Base-by-base conservation (phyloP, 2,888 invertebrate species). In the Lepidocyrtoides sp. region DNA sequence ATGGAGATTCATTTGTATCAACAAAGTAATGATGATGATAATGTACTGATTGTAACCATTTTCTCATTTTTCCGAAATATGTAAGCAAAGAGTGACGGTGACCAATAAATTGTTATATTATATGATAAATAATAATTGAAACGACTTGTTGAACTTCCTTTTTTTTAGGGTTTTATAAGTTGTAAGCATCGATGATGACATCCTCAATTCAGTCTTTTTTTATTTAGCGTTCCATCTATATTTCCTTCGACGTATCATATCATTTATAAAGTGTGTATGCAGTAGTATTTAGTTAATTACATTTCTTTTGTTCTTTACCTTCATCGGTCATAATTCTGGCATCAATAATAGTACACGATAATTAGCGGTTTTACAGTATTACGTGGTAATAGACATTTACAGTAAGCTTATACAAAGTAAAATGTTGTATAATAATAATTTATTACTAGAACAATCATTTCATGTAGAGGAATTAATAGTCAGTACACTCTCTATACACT, bases 131-230 rank as follows among this genome's bases (percentile, higher is more conserved):
- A 82, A 60, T 36, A 82, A 36, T n/a, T 10, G 12, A 36, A 32
- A 54, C n/a, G 8, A 29, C 17, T 4, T 0, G 12, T 29, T 12
- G 41, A 3, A 29, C n/a, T 26, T 7, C 10, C 0, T 26, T 66
- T 83, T 36, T 66, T 69, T n/a, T n/a, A n/a, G 54, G 84, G 72
- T 51, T 72, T 77, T 77, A 14, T 77, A 77, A 77, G 77, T 77
- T 77, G 41, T 87, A 87, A 87, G 87, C 87, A 87, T 87, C 77
- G 79, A 79, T 63, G 77, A 77, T 77, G 87, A 87, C 87, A 87
- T 87, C 66, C 87, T 79, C 87, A 63, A n/a, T 77, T 87, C 87
- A 87, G 87, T 87, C 87, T n/a, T 87, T 87, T 86, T 87, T 87
- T 87, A 87, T 87, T 87, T 87, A 66, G 87, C 87, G 87, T 87